Conservation (phyloP, 2,797 vertebrate genomes). For the Macroramphosus scolopax region DNA sequence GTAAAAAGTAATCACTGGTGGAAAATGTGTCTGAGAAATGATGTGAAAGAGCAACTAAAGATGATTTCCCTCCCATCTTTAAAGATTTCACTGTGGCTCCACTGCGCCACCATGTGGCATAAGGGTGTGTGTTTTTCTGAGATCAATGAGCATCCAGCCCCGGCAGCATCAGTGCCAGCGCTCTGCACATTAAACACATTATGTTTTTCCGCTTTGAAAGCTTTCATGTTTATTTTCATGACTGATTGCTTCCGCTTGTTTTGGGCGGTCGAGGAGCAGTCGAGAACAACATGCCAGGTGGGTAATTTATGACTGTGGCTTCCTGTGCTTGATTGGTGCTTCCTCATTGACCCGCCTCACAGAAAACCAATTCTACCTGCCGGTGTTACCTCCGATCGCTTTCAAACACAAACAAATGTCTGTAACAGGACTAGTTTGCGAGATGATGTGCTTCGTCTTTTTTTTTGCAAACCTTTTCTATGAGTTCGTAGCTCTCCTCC, state of each 20-base stretch:
- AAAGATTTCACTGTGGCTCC: slow-evolving; percentile 28
- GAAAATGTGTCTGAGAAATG: slow-evolving; percentile 4
- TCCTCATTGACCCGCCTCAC: slow-evolving; percentile 59
- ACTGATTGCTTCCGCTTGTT: slow-evolving; percentile 71
- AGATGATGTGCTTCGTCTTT: too few species aligned
- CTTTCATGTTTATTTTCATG: slow-evolving; percentile 60
- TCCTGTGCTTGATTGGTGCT: slow-evolving; percentile 70
- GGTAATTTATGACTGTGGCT: slow-evolving; percentile 71
- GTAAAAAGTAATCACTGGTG: background rate
- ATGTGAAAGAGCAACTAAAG: background rate
- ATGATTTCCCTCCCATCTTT: background rate
- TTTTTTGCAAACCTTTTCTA: slow-evolving; percentile 87
- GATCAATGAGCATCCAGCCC: slow-evolving; percentile 24
- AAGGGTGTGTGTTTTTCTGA: slow-evolving; percentile 3
- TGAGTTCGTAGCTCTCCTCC: slow-evolving; percentile 97
- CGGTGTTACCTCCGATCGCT: slow-evolving; percentile 23
- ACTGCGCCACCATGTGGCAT: slow-evolving; percentile 67
- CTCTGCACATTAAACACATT: slow-evolving; percentile 37
- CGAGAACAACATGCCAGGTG: slow-evolving; percentile 51
- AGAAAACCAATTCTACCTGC: slow-evolving; percentile 62
- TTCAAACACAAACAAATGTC: slow-evolving; percentile 22
- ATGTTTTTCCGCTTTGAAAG: slow-evolving; percentile 50
- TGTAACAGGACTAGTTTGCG: too few species aligned
- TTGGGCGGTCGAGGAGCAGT: slow-evolving; percentile 45
- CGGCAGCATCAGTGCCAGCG: slow-evolving; percentile 39